Conservation (phyloP, 2,113 vertebrate genomes). For the Struthio camelus region DNA sequence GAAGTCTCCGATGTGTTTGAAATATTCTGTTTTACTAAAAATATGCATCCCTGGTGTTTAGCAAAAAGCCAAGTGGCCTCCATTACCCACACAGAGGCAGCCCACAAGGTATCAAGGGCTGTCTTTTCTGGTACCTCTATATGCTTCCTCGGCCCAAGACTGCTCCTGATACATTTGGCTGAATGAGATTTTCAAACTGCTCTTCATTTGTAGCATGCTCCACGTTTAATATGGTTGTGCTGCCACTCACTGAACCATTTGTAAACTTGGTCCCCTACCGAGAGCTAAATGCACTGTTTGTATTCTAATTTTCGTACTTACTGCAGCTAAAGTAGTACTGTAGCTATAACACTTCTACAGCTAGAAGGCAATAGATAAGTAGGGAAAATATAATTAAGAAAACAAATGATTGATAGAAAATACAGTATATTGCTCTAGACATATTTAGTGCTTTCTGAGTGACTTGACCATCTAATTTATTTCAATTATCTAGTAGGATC, state of each 20-base stretch:
- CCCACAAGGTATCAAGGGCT: background rate
- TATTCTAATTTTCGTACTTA: constrained; percentile 46
- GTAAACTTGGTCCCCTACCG: constrained; percentile 27
- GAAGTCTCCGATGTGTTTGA: background rate
- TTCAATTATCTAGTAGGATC: constrained; percentile 64
- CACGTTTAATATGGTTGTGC: constrained; percentile 16
- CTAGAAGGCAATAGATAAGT: constrained; percentile 54
- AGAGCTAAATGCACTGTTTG: constrained; percentile 48
- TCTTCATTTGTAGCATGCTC: background rate
- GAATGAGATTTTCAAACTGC: background rate
- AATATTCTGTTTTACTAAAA: constrained; percentile 43
- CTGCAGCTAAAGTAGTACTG: constrained; percentile 29
- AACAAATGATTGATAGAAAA: constrained; percentile 63
- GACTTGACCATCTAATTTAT: constrained; percentile 53
- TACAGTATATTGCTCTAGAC: constrained; percentile 45
- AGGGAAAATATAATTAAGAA: constrained; percentile 62
- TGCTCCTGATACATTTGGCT: background rate
- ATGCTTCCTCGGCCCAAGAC: background rate
- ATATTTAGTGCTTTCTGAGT: constrained; percentile 55
- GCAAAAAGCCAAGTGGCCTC: constrained; percentile 39
- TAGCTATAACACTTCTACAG: background rate
- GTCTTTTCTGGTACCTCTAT: background rate
- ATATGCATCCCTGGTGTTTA: constrained; percentile 5
- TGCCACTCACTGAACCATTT: constrained; percentile 28
- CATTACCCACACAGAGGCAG: constrained; percentile 30